These are phyloP conservation scores for Polietes domitor DNA, from an alignment of 2,888 invertebrate species.

Conservation along the genomic window DNA sequence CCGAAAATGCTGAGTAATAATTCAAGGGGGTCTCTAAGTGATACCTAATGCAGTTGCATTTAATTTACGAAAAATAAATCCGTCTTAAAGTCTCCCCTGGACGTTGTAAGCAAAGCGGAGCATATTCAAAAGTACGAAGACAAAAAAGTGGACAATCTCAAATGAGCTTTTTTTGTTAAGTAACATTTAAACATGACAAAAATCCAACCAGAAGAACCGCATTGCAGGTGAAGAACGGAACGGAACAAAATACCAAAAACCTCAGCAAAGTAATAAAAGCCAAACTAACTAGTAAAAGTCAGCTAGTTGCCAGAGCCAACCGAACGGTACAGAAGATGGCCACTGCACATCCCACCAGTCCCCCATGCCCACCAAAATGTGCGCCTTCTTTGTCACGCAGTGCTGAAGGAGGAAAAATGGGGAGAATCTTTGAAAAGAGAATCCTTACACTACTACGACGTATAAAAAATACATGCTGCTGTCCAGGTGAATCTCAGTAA, in stretches of 20 bases:
- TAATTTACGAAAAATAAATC: constrained; percentile 51
- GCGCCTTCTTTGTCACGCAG: not conserved
- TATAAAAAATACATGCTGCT: constrained; percentile 19
- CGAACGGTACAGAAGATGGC: not conserved
- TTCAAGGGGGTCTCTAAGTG: constrained; percentile 52
- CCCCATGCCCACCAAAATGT: too few relatives aligned
- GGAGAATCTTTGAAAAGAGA: not conserved
- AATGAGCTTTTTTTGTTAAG: constrained; percentile 51
- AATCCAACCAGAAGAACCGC: constrained; percentile 62
- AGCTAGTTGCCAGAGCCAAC: constrained; percentile 11
- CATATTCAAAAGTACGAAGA: constrained; percentile 23
- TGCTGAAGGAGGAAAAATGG: not conserved
- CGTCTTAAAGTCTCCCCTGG: constrained; percentile 47
- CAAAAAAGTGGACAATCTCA: constrained; percentile 47
- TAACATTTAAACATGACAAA: constrained; percentile 63
- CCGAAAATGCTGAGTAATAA: constrained; percentile 61
- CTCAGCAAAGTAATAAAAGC: constrained; percentile 66
- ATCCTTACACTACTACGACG: too few relatives aligned
- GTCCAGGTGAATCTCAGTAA: not conserved
- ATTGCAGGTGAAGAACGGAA: constrained; percentile 58
- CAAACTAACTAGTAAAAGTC: constrained; percentile 54
- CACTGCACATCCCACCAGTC: not conserved
- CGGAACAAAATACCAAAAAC: constrained; percentile 45
- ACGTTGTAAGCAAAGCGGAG: constrained; percentile 42
- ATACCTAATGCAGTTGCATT: constrained; percentile 61